phyloP scores from a whole-genome alignment of 1,140 invertebrate genomes.

The Bombus breviceps region DNA sequence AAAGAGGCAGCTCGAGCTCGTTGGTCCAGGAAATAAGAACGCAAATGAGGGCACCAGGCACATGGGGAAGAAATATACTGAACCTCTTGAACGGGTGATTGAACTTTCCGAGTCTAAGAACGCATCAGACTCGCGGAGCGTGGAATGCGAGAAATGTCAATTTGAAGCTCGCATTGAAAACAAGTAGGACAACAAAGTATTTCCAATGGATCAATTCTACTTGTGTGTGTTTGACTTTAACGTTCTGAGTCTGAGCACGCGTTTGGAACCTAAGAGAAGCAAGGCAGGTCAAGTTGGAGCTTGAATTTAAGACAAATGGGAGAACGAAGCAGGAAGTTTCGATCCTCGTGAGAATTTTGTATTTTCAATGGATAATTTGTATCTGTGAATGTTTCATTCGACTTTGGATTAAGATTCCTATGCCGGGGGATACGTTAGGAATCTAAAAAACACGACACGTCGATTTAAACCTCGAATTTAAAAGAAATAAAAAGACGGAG shows the following conservation, averaged over 20 bases:
- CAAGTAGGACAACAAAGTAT: background rate
- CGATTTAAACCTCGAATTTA: background rate
- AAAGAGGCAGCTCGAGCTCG: conserved; percentile 5
- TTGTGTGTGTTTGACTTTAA: too few species aligned
- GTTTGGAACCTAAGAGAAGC: too few species aligned
- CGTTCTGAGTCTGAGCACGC: too few species aligned
- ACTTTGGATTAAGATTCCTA: too few species aligned
- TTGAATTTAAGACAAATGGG: too few species aligned
- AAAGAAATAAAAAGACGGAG: background rate
- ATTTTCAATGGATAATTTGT: too few species aligned
- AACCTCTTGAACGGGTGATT: conserved; percentile 8
- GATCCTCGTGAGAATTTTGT: too few species aligned
- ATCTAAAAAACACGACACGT: background rate
- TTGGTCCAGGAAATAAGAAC: conserved; percentile 34
- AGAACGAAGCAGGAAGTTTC: too few species aligned
- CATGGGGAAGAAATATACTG: conserved; percentile 1
- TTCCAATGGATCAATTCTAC: background rate
- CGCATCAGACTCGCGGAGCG: background rate
- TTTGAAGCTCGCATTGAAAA: background rate
- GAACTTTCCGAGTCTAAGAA: background rate
- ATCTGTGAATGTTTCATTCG: too few species aligned
- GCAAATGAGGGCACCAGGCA: conserved; percentile 22
- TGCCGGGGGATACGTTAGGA: too few species aligned
- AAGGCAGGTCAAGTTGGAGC: too few species aligned
- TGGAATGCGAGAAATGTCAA: background rate